Evolutionary conservation across 2,888 invertebrate genomes (phyloP).

Genomic region (Anticlea derivata): DNA sequence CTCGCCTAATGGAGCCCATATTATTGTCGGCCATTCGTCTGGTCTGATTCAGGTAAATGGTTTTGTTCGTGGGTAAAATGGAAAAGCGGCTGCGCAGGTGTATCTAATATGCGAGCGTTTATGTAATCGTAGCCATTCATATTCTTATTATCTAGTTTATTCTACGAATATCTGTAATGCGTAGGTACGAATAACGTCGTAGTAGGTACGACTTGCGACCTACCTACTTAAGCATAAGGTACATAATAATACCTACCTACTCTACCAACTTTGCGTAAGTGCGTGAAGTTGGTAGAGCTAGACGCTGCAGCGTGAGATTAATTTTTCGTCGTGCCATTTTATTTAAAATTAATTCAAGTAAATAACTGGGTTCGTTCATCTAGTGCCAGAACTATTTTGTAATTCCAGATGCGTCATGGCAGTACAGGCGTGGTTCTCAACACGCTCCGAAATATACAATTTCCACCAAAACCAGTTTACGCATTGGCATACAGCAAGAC

Average conservation of each 20-base stretch:
- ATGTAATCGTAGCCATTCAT: constrained; percentile 13
- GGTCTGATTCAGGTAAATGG: constrained; percentile 77
- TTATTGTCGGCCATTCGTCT: constrained; percentile 74
- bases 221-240: too few species aligned
- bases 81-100: constrained; percentile 10
- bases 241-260: too few species aligned
- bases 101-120: constrained; percentile 9
- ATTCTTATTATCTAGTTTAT: constrained; percentile 5
- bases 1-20: constrained; percentile 64
- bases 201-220: too few species aligned
- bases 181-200: neutral
- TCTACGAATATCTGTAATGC: neutral
- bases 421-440: constrained; percentile 64
- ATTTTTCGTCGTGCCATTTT: too few species aligned
- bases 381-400: too few species aligned
- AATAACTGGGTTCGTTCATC: too few species aligned
- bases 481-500: constrained; percentile 62
- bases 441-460: constrained; percentile 71
- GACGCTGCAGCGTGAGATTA: too few species aligned
- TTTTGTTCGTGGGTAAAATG: constrained; percentile 8
- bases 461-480: constrained; percentile 71
- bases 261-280: too few species aligned
- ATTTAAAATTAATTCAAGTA: too few species aligned
- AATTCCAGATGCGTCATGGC: constrained; percentile 71
- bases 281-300: too few species aligned